Conservation (phyloP, 2,888 invertebrate genomes). For the Synanthedon formicaeformis region DNA sequence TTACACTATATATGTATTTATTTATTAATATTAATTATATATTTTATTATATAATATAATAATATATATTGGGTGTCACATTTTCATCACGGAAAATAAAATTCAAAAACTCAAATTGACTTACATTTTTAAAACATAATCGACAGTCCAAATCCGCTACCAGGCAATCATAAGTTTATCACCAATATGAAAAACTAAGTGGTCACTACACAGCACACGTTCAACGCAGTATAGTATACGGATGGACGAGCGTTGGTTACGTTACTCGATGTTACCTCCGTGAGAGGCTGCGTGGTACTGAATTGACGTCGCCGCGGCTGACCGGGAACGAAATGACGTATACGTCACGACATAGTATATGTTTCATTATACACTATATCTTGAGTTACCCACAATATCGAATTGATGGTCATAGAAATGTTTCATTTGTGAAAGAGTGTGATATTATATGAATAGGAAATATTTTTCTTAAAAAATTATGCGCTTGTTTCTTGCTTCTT, state of each 20-base stretch:
- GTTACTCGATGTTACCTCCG: conserved; percentile 27
- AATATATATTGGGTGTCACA: neutral
- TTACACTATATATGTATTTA: too few relatives aligned
- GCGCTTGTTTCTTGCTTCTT: too few relatives aligned
- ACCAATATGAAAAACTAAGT: conserved; percentile 1
- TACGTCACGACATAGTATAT: conserved; percentile 19
- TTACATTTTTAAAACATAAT: conserved; percentile 29
- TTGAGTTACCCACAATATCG: too few relatives aligned
- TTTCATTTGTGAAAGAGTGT: too few relatives aligned
- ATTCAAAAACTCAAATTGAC: too few relatives aligned
- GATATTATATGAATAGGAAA: too few relatives aligned
- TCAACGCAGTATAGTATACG: conserved; percentile 11
- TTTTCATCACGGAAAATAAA: neutral
- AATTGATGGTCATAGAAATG: too few relatives aligned
- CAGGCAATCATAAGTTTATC: neutral
- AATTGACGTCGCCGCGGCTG: conserved; percentile 11
- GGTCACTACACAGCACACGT: conserved; percentile 59
- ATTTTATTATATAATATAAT: neutral
- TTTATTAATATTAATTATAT: too few relatives aligned
- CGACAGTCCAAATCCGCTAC: conserved; percentile 8
- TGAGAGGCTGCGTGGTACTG: conserved; percentile 62
- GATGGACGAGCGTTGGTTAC: conserved; percentile 8
- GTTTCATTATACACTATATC: too few relatives aligned
- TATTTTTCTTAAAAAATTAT: too few relatives aligned
- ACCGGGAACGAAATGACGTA: conserved; percentile 39